Evolutionary conservation across 2,888 invertebrate species (phyloP), one percentile per base, ranked within the genome.

Genomic region (Ormia ochracea): DNA sequence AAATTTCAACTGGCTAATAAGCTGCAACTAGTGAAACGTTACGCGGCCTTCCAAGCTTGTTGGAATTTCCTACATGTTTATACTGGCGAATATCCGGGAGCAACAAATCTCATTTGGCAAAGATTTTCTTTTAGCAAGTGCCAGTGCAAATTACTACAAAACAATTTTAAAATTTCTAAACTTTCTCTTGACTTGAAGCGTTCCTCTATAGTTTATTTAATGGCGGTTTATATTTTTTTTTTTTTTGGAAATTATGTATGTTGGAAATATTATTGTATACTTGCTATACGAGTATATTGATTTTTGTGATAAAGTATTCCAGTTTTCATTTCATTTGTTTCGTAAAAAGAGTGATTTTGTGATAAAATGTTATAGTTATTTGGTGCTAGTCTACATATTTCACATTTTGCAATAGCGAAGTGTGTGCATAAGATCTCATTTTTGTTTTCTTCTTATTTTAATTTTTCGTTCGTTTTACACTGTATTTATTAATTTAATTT

Each of bases 301-400:
- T 48, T 54, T 17, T 74, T 74, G 74, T 74, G 66, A 74, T 65
- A 74, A 66, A 74, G 50, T 21, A 66, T 58, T 66, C 23, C 50
- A 28, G 28, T 56, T 28, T 45, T 14, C 14, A 45, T 28, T 45
- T 14, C 14, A 26, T 21, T 17, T 43, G 9, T 38, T 58, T 50
- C 7, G 58, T 58, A 58, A 65, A 74, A 56, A 56, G 23, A 59
- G 36, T 69, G 68, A 78, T 65, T 52, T 76, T 63, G 68, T 80
- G 72, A 77, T 77, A 76, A 76, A 72, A 50, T 75, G n/a, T 77
- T 69, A 54, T 43, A 36, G 43, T 68, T 74, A 61, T 48, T 65
- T 63, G 75, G 79, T 79, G 79, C 79, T 80, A 80, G 72, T 77
- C 80, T 80, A 80, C 77, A 80, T 41, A 56, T 72, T 76, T 80